phyloP scores from a whole-genome alignment of 2,113 vertebrate genomes.

The Odontophorus gujanensis region DNA sequence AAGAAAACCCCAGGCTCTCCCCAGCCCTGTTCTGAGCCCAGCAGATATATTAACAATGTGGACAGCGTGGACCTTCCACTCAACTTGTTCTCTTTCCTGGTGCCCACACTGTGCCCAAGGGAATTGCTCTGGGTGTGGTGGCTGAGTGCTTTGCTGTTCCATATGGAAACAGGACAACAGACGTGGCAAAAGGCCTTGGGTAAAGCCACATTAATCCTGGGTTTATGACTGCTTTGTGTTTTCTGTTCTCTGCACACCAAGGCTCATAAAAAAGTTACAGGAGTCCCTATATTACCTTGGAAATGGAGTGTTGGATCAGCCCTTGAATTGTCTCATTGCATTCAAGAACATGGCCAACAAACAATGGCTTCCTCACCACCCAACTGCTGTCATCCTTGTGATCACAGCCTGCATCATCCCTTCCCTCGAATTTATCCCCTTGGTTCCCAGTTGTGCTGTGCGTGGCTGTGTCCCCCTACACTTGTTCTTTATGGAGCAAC shows the following conservation, averaged over 20 bases:
- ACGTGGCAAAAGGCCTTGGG: neutral
- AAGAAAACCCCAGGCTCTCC: neutral
- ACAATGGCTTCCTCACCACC: neutral
- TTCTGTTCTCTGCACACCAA: neutral
- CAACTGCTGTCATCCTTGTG: neutral
- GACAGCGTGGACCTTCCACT: neutral
- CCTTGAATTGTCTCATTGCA: neutral
- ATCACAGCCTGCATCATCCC: neutral
- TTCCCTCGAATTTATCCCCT: neutral
- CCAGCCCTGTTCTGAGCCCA: neutral
- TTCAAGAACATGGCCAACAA: neutral
- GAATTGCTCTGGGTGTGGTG: fast-evolving
- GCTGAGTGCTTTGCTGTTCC: neutral
- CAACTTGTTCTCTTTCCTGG: neutral
- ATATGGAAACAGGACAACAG: neutral
- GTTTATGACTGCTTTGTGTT: neutral
- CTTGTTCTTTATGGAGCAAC: neutral
- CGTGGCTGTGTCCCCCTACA: neutral
- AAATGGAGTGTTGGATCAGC: neutral
- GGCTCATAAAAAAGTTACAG: neutral
- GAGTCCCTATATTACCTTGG: neutral
- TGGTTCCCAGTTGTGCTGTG: neutral
- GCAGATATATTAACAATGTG: neutral
- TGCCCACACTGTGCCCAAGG: neutral
- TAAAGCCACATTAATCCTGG: neutral